phyloP scores from a whole-genome alignment of 2,888 invertebrate genomes.

The Macrosiphum euphorbiae region DNA sequence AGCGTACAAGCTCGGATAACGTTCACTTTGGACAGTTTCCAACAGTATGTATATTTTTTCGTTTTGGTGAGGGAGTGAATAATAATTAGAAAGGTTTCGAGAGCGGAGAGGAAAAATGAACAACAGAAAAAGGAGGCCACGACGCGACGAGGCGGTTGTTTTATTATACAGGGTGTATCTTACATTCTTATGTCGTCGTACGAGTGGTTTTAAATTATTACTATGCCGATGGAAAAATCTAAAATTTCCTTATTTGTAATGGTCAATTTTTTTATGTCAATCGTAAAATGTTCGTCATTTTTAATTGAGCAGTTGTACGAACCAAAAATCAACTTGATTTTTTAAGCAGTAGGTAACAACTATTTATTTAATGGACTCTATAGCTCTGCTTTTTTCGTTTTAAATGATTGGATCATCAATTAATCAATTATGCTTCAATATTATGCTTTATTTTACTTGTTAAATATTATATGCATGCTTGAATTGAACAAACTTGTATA shows the following conservation, averaged over 20 bases:
- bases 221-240: not conserved
- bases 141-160: not conserved
- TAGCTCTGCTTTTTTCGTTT: not conserved
- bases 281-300: not conserved
- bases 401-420: not conserved
- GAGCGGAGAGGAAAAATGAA: not conserved
- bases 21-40: conserved; percentile 26
- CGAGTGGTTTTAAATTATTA: not conserved
- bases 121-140: not conserved
- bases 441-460: not conserved
- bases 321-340: not conserved
- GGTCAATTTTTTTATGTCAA: not conserved
- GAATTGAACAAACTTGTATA: not conserved
- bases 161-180: not conserved
- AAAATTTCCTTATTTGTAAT: not conserved
- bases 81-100: not conserved
- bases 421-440: not conserved
- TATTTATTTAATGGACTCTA: not conserved
- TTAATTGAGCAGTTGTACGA: not conserved
- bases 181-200: not conserved
- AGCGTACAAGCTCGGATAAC: not conserved
- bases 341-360: not conserved
- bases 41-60: not conserved
- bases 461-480: not conserved
- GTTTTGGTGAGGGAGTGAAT: not conserved